phyloP scores from a whole-genome alignment of 2,888 invertebrate genomes.

The Dascillus cervinus region DNA sequence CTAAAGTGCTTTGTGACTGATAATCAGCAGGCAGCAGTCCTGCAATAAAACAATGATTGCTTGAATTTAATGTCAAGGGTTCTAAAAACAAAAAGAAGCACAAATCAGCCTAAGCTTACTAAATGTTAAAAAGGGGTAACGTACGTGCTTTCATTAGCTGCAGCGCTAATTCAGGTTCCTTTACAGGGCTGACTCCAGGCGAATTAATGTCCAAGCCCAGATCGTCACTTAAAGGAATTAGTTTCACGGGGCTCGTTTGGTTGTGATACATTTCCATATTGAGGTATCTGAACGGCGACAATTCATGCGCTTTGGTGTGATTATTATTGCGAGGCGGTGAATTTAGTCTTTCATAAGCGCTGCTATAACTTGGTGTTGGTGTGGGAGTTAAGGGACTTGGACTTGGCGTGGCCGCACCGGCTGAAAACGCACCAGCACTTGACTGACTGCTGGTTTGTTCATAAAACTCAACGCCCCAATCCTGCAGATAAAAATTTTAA shows the following conservation, averaged over 20 bases:
- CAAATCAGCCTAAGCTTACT: no score
- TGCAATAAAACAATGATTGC: no score
- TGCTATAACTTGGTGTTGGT: slow-evolving; percentile 17
- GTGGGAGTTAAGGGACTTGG: slow-evolving; percentile 35
- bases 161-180: slow-evolving; percentile 26
- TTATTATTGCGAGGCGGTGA: slow-evolving; percentile 16
- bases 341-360: slow-evolving; percentile 19
- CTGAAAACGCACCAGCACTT: slow-evolving; percentile 36
- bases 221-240: slow-evolving; percentile 37
- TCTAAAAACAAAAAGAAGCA: no score
- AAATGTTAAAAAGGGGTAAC: slow-evolving; percentile 13
- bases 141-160: slow-evolving; percentile 34
- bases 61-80: no score
- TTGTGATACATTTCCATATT: slow-evolving; percentile 28
- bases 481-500: slow-evolving; percentile 26
- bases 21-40: slow-evolving; percentile 29
- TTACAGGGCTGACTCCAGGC: slow-evolving; percentile 36
- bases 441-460: slow-evolving; percentile 44
- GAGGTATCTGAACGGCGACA: slow-evolving; percentile 42
- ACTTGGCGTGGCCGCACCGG: slow-evolving; percentile 32
- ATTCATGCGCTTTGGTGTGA: slow-evolving; percentile 23
- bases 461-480: slow-evolving; percentile 40
- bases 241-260: slow-evolving; percentile 37
- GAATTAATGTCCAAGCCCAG: slow-evolving; percentile 34
- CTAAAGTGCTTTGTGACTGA: slow-evolving; percentile 19